Base-by-base conservation (phyloP, 2,113 vertebrate species). In the Oncorhynchus gorbuscha region DNA sequence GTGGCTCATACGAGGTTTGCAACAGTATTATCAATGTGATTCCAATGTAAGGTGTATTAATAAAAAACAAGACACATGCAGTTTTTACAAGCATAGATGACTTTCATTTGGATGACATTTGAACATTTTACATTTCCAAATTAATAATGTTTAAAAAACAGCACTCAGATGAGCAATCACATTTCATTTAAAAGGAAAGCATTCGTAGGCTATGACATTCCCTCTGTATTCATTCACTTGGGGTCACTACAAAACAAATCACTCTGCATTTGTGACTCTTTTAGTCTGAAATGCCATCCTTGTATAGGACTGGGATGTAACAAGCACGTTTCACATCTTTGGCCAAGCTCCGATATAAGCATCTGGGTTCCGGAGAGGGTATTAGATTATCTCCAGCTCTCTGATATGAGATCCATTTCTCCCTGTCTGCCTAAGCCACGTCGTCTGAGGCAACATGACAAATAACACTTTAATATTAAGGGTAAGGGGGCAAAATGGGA, bases 401-500 rank as follows among this genome's bases (percentile, higher is more conserved):
- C 72, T 73, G 55, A 61, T 16, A 48, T 64, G 76, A 61, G 61
- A 76, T 75, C 65, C 65, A 73, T 81, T 72, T 72, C 59, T 78
- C 83, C 80, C 30, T 72, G 66, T 67, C 35, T 67, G 80, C 64
- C 77, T 71, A 75, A 59, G 67, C 55, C 12, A 7, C 26, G n/a
- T 20, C 30, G 26, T 12, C 26, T 59, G 51, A 72, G 49, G 14
- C 28, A 3, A 35, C 64, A 64, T 79, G 76, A 86, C 70, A 73
- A 81, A 83, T 77, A 73, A 79, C 72, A 35, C 8, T 78, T 74
- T 68, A 45, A 77, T 76, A 9, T 73, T 30, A 20, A 78, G 49
- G 24, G 35, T 55, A 78, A 35, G 28, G 61, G 70, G 16, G 18
- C 26, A 62, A 55, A 74, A n/a, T 62, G 32, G 32, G 48, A 71